Base-by-base conservation (phyloP, 2,797 vertebrate genomes). In the Nasua narica region DNA sequence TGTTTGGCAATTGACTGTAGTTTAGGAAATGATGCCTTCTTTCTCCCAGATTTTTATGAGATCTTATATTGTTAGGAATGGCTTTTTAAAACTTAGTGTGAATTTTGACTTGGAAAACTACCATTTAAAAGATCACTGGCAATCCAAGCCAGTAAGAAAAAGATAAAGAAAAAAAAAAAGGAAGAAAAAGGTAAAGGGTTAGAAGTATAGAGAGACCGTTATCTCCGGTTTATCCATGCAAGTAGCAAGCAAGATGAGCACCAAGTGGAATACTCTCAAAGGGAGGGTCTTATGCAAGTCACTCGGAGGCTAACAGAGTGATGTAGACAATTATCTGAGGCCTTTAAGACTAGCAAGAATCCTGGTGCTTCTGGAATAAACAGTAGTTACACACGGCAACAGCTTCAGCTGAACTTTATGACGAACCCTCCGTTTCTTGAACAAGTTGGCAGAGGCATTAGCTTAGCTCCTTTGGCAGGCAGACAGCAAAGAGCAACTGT, bases 1-100 rank as follows among this genome's bases (percentile, higher is more conserved):
- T 12, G 12, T 58, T 78, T 95, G 65, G 32, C 85, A 69, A 88
- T 91, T 76, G 40, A 50, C 74, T 92, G 0, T 54, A 83, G 50
- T 88, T 96, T 81, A 95, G 43, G 81, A 95, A 81, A 62, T 94
- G 29, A 25, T 86, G 29, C 19, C 52, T 94, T 81, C 27, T 25
- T 74, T 69, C 37, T 52, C 72, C 43, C n/a, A 70, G 29, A 69
- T 8, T 74, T 91, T 76, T 72, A 52, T 60, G 23, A 19, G 12
- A 88, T 90, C 84, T 89, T 25, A 37, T 69, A 88, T 95, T 77
- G 23, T 86, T 78, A 23, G 46, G 19, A 82, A 37, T 96, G 15
- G 0, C 35, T 46, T 70, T 93, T 84, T 48, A 5, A 18, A 69
- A 54, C 43, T 92, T 87, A 52, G 69, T 89, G 3, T 93, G 52